phyloP scores from a whole-genome alignment of 2,797 vertebrate genomes.

The Apogon hyalosoma region DNA sequence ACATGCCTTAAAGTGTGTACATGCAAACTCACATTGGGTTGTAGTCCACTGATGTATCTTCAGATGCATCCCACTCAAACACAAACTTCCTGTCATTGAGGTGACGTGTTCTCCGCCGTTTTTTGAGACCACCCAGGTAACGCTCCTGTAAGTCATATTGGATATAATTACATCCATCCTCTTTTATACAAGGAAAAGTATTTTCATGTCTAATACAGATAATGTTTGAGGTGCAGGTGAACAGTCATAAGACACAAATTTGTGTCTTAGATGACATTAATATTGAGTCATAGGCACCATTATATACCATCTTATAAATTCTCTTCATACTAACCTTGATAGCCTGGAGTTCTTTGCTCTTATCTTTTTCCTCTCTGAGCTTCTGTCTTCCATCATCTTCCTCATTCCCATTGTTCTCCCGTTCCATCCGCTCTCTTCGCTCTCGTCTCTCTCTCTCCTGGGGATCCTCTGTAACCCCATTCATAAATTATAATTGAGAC shows the following conservation, averaged over 20 bases:
- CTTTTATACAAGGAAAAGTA: not conserved
- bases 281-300: not conserved
- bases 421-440: conserved; percentile 93
- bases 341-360: conserved; percentile 95
- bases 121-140: conserved; percentile 95
- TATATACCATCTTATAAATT: not conserved
- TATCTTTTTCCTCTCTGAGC: conserved; percentile 97
- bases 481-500: not conserved
- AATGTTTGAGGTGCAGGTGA: too few relatives aligned
- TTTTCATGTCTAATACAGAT: too few relatives aligned
- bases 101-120: conserved; percentile 94
- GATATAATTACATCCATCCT: not conserved
- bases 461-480: conserved; percentile 89
- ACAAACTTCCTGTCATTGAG: conserved; percentile 98
- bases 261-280: too few relatives aligned
- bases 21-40: conserved; percentile 92
- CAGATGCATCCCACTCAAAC: conserved; percentile 97
- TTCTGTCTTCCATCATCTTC: conserved; percentile 95
- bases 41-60: conserved; percentile 97
- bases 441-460: conserved; percentile 95
- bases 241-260: too few relatives aligned
- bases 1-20: not conserved
- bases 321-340: conserved; percentile 87
- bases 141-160: conserved; percentile 86
- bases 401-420: conserved; percentile 95